phyloP scores from a whole-genome alignment of 2,797 vertebrate genomes.

The Cetoscarus ocellatus region DNA sequence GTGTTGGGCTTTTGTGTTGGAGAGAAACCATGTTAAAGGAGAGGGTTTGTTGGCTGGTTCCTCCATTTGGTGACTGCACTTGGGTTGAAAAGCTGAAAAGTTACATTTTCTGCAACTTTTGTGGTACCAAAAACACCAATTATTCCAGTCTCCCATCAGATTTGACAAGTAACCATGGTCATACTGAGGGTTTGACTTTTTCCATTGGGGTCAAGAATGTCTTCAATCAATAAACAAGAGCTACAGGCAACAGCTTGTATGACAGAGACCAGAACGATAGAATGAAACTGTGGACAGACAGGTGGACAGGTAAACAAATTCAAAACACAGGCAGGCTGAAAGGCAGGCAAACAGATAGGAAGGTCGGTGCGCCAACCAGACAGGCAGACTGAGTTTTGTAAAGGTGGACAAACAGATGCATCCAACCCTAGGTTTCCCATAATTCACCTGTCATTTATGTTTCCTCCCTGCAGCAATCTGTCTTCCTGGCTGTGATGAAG shows the following conservation, averaged over 20 bases:
- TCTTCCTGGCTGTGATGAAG: constrained; percentile 95
- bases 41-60: constrained; percentile 81
- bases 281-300: constrained; percentile 22
- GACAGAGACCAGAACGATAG: no score
- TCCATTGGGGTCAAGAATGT: no score
- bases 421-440: constrained; percentile 40
- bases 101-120: no score
- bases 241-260: no score
- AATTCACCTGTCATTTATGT: constrained; percentile 67
- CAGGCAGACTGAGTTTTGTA: constrained; percentile 33
- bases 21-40: constrained; percentile 92
- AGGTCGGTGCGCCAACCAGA: constrained; percentile 2
- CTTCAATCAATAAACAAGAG: no score
- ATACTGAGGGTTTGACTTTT: no score
- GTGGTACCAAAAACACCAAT: no score
- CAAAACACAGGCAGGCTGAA: constrained; percentile 9
- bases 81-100: no score
- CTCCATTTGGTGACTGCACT: constrained; percentile 79
- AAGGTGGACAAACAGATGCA: constrained; percentile 36
- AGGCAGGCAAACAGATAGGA: constrained; percentile 28
- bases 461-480: constrained; percentile 91
- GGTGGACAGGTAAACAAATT: constrained; percentile 25
- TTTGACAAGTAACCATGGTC: no score
- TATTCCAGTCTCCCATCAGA: no score
- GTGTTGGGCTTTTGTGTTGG: constrained; percentile 92